Evolutionary conservation across 2,888 invertebrate species (phyloP).

Genomic region (Thereva nobilitata): DNA sequence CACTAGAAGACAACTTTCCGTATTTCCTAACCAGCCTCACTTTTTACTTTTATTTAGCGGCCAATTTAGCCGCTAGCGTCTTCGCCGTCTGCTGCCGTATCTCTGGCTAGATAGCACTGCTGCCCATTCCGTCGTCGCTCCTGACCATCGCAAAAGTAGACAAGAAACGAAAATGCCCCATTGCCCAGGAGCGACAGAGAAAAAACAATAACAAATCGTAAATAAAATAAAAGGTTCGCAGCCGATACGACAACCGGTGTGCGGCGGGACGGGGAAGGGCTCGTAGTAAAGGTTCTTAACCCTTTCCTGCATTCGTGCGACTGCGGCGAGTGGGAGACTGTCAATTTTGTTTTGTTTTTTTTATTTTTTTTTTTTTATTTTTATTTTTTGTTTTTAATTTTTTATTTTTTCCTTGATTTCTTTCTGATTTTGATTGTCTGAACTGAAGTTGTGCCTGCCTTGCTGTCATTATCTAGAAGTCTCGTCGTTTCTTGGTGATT

Average conservation of each 20-base stretch:
- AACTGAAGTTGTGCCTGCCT: too few species aligned
- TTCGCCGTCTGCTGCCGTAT: too few species aligned
- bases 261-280: constrained; percentile 8
- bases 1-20: not conserved
- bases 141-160: constrained; percentile 12
- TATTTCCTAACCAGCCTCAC: not conserved
- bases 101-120: not conserved
- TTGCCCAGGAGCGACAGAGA: constrained; percentile 12
- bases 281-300: constrained; percentile 26
- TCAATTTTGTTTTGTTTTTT: constrained; percentile 15
- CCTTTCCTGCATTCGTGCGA: constrained; percentile 13
- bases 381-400: too few species aligned
- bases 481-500: too few species aligned
- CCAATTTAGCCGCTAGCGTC: constrained; percentile 11
- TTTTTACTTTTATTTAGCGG: constrained; percentile 6
- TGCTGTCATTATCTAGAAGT: too few species aligned
- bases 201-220: constrained; percentile 34
- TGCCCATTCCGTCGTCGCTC: not conserved
- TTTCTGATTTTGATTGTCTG: too few species aligned
- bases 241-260: constrained; percentile 5
- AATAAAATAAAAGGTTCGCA: constrained; percentile 25
- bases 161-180: not conserved
- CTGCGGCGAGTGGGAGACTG: constrained; percentile 1
- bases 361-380: not conserved
- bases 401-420: too few species aligned